Evolutionary conservation across 2,113 vertebrate species (phyloP).

Genomic region (Thamnophis sirtalis): DNA sequence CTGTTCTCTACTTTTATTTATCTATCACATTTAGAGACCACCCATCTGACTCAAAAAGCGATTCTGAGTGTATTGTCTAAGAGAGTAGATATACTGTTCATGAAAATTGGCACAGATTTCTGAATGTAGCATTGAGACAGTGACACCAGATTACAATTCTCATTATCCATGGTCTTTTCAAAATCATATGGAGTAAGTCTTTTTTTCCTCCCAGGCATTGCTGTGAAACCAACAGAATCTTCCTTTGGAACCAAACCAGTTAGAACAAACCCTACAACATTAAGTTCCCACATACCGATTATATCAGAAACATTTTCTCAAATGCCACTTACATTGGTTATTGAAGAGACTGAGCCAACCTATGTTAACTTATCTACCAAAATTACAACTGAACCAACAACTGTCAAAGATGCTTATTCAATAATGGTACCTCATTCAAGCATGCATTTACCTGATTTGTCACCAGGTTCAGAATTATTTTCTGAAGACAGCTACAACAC

Average conservation of each 20-base stretch:
- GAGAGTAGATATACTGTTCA: neutral
- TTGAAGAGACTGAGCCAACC: conserved; percentile 30
- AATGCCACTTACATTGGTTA: conserved; percentile 23
- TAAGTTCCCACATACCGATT: conserved; percentile 15
- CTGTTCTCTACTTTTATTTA: neutral
- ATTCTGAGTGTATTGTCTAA: neutral
- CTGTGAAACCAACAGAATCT: conserved; percentile 70
- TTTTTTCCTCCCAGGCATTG: conserved; percentile 66
- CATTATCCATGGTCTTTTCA: neutral
- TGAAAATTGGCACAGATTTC: neutral
- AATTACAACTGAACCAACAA: conserved; percentile 28
- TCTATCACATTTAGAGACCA: neutral
- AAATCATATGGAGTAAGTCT: neutral
- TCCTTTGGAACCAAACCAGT: conserved; percentile 61
- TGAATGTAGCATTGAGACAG: neutral
- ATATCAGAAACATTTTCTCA: conserved; percentile 21
- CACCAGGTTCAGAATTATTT: conserved; percentile 37
- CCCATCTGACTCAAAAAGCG: neutral
- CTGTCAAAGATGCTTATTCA: conserved; percentile 20
- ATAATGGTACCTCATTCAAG: conserved; percentile 27
- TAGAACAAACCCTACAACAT: conserved; percentile 23
- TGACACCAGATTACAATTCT: neutral
- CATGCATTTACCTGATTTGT: conserved; percentile 34
- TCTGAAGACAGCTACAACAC: conserved; percentile 39
- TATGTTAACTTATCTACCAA: neutral